Evolutionary conservation across 1,140 invertebrate species (phyloP), one percentile per base, ranked within the genome.

Genomic region (Lerema accius): DNA sequence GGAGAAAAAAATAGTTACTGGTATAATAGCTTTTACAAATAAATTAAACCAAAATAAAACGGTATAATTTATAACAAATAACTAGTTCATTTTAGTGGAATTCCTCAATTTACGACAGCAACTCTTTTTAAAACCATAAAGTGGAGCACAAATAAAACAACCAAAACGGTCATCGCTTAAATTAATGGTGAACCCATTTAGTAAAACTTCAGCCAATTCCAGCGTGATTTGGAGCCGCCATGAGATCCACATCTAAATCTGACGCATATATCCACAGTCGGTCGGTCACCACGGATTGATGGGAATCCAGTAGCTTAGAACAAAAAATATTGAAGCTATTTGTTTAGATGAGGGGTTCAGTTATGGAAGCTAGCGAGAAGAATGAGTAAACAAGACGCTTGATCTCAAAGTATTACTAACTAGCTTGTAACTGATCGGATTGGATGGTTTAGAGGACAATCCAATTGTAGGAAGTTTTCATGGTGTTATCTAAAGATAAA

Each of bases 271-370:
- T 66, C 51, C 55, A 50, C 70, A 63, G 46, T 71, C 60, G 67
- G 75, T 72, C 50, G 67, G 67, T 67, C 70, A 66, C 51, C 55
- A 49, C 66, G 59, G 60, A 75, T 74, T 78, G 75, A 77, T 80
- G 53, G 65, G 17, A 51, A 43, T 48, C 42, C 51, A 63, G 69
- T 67, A 73, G 69, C 73, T 68, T 67, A 64, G 53, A 59, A 16
- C 61, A 65, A 76, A 80, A 80, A 82, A 81, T 82, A 84, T 84
- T 72, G 66, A 45, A 10, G 62, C 79, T 42, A 84, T 84, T 80
- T 78, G 73, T 84, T 68, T 76, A 13, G 60, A 16, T 1, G 0
- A 6, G 60, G 58, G 70, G 62, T 4, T 13, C 63, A 80, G 53
- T 53, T 39, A 62, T 4, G 16, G 10, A 63, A 28, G 49, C 4